Base-by-base conservation (phyloP, 2,888 invertebrate species). In the Cephonodes hylas region DNA sequence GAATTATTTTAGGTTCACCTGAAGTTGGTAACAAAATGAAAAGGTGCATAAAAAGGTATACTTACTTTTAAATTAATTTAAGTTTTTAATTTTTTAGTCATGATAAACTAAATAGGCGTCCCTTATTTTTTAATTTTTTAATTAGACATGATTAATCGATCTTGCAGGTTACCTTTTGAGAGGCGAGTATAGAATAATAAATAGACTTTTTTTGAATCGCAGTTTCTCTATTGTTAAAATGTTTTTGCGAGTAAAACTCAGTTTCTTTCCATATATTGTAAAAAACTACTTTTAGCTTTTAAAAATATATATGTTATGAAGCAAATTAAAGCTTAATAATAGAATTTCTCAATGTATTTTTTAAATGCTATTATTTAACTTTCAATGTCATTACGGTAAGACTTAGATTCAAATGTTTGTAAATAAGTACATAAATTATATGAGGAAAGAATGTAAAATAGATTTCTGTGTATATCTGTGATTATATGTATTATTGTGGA, bases 391-490 rank as follows among this genome's bases (percentile, higher is more conserved):
- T 10, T 31, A 10, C n/a, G n/a, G n/a, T n/a, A 53, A 1, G 27
- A 27, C 18, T 10, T n/a, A 27, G 18, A 18, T 31, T 4, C 0
- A 13, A n/a, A 23, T 46, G 4, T 10, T 53, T 53, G 53, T 53
- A 31, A 31, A 53, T 53, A 53, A 8, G 60, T 64, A 59, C 58
- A 53, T 62, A 45, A 58, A 64, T 67, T 25, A 57, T 62, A 58
- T 34, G n/a, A 31, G 25, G 56, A 34, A 23, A 60, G 46, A 46
- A 57, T 66, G 25, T 64, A 64, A 59, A 62, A 65, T 61, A 64
- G 34, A 59, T 42, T 15, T 72, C 66, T 64, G 60, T 73, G 61
- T 66, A 70, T 59, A 70, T 65, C 59, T 59, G 61, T 58, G 58
- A 44, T 48, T n/a, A 53, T 18, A 38, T 10, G 42, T 27, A 18